Evolutionary conservation across 2,797 vertebrate genomes (phyloP).

Genomic region (Perodicticus potto): DNA sequence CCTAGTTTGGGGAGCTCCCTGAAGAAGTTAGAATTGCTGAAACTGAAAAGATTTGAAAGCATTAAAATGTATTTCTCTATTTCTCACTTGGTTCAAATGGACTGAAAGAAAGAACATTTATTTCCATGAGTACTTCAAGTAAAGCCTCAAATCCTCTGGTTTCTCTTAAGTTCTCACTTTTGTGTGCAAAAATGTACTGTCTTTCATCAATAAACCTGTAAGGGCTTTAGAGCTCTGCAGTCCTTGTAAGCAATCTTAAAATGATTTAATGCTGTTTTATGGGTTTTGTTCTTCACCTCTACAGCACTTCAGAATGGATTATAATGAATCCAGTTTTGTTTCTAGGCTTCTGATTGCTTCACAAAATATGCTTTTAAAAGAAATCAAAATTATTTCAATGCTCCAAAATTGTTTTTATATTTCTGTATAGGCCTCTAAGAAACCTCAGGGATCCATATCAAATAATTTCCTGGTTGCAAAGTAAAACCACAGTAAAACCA

Average conservation of each 20-base stretch:
- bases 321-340: slow-evolving; percentile 76
- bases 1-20: slow-evolving; percentile 28
- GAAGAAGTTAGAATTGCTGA: slow-evolving; percentile 3
- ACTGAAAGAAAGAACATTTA: slow-evolving; percentile 74
- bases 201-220: slow-evolving; percentile 71
- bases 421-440: slow-evolving; percentile 13
- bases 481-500: slow-evolving; percentile 50
- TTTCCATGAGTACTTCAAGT: slow-evolving; percentile 73
- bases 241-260: slow-evolving; percentile 75
- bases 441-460: slow-evolving; percentile 23
- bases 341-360: slow-evolving; percentile 68
- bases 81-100: slow-evolving; percentile 64
- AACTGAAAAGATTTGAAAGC: slow-evolving; percentile 65
- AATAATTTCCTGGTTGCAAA: slow-evolving; percentile 37
- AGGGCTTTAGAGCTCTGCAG: slow-evolving; percentile 64
- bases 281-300: slow-evolving; percentile 74
- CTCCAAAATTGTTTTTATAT: slow-evolving; percentile 61
- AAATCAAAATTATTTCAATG: slow-evolving; percentile 74
- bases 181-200: slow-evolving; percentile 55
- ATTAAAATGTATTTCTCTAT: slow-evolving; percentile 72
- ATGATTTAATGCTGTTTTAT: slow-evolving; percentile 79
- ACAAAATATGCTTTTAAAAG: slow-evolving; percentile 71
- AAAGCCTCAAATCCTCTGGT: slow-evolving; percentile 75
- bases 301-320: slow-evolving; percentile 73
- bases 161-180: slow-evolving; percentile 73